A percentile compares a stretch with the other conserved stretches of the same genome.
phyloP scores from a whole-genome alignment of 2,888 invertebrate species.

The Kryphioiulus occultus region DNA sequence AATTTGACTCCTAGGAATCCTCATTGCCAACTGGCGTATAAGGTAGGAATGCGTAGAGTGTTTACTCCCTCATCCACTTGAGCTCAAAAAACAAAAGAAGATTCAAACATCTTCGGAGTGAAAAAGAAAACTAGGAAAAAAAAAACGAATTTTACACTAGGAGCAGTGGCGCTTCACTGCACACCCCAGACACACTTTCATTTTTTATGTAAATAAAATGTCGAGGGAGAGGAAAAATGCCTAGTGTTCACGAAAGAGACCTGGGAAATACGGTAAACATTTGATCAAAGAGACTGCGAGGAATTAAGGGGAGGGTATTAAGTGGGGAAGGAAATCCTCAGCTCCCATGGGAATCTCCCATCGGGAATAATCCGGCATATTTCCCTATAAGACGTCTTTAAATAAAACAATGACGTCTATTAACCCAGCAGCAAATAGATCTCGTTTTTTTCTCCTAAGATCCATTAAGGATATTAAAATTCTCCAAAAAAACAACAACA shows the following conservation, averaged over 20 bases:
- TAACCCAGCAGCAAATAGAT: background rate
- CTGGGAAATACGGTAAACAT: background rate
- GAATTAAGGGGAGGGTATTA: background rate
- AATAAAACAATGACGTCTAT: slow-evolving; percentile 11
- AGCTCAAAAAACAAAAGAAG: background rate
- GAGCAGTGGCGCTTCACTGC: slow-evolving; percentile 22
- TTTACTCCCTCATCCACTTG: background rate
- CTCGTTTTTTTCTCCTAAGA: background rate
- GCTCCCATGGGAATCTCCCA: background rate
- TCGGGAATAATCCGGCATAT: background rate
- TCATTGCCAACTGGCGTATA: background rate
- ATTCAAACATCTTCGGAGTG: background rate
- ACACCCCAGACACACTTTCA: background rate
- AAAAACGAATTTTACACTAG: background rate
- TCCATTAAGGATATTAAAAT: slow-evolving; percentile 10
- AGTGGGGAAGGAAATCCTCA: background rate
- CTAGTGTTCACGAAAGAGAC: background rate
- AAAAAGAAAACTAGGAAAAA: background rate
- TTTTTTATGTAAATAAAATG: slow-evolving; percentile 22
- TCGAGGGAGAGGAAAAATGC: background rate
- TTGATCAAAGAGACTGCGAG: slow-evolving; percentile 12
- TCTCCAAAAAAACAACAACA: background rate
- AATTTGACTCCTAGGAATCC: background rate
- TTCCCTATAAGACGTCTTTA: background rate
- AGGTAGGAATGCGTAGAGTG: background rate